Evolutionary conservation across 2,113 vertebrate genomes (phyloP), one percentile per base, ranked within the genome.

Genomic region (Gyps fulvus): DNA sequence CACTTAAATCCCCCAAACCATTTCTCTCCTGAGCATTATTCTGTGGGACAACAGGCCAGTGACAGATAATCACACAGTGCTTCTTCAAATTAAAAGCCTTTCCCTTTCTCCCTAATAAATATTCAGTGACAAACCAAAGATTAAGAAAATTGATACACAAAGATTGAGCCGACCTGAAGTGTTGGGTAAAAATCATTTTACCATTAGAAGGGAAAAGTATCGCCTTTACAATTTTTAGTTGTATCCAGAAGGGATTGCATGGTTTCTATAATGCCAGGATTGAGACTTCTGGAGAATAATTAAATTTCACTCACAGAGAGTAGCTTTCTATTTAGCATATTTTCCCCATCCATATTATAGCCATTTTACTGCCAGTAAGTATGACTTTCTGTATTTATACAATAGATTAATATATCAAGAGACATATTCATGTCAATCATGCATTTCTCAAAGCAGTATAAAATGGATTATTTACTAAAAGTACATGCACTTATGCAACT

Each of bases 401-500:
- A 81, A 54, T 14, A 67, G 18, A 65, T 90, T 61, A 61, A 65
- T 80, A 54, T 70, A n/a, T 67, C 80, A 77, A 86, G 72, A 70
- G 71, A 54, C 27, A 62, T 50, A 89, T 72, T 90, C 7, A 27
- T 69, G 66, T 38, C 71, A 87, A 62, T 89, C 67, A 89, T 45
- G 15, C n/a, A 58, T 70, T 92, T 90, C 76, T 95, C 59, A 88
- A 89, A 81, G 58, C n/a, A 66, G 7, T 57, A 62, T 78, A 67
- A 89, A 92, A 92, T 58, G 10, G 72, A 73, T 91, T 95, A 74
- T 92, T 94, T 95, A 84, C 42, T 84, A 74, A 78, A 89, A 79
- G 58, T 77, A 76, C 13, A 65, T 38, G 23, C 32, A 84, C 14
- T 74, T 94, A 90, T 40, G 52, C 45, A 89, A 84, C 77, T 84